phyloP scores from a whole-genome alignment of 2,797 vertebrate genomes.

The Allochrocebus solatus region DNA sequence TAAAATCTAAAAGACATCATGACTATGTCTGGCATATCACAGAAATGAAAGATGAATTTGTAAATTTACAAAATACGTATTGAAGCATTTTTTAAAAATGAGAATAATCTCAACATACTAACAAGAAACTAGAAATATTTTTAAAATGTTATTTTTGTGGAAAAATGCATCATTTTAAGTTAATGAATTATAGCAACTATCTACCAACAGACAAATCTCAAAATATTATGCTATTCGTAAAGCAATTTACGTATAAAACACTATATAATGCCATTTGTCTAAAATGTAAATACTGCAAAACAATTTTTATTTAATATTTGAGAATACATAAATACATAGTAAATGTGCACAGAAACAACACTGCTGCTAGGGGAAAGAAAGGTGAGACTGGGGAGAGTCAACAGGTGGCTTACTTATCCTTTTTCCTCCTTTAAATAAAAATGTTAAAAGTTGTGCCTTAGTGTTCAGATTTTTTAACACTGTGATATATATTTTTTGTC shows the following conservation, averaged over 20 bases:
- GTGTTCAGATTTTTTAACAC: background rate
- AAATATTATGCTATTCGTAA: background rate
- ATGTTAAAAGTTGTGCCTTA: background rate
- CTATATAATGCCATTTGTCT: background rate
- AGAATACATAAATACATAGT: background rate
- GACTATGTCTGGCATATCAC: too few relatives aligned
- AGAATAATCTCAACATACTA: background rate
- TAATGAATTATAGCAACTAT: background rate
- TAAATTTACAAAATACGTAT: background rate
- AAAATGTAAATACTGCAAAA: background rate
- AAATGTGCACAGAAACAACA: background rate
- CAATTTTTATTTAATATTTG: background rate
- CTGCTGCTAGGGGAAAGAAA: background rate
- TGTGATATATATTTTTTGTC: background rate
- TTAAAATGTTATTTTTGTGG: background rate
- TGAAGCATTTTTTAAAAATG: background rate
- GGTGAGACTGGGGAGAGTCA: background rate
- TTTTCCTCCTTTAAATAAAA: background rate
- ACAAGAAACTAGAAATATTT: background rate
- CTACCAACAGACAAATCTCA: background rate
- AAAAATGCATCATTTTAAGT: background rate
- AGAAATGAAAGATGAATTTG: background rate
- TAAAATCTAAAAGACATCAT: background rate
- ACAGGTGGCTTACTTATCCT: fast-evolving
- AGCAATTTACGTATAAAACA: background rate